Evolutionary conservation across 2,797 vertebrate species (phyloP), one percentile per base, ranked within the genome.

Genomic region (Myotis planiceps): DNA sequence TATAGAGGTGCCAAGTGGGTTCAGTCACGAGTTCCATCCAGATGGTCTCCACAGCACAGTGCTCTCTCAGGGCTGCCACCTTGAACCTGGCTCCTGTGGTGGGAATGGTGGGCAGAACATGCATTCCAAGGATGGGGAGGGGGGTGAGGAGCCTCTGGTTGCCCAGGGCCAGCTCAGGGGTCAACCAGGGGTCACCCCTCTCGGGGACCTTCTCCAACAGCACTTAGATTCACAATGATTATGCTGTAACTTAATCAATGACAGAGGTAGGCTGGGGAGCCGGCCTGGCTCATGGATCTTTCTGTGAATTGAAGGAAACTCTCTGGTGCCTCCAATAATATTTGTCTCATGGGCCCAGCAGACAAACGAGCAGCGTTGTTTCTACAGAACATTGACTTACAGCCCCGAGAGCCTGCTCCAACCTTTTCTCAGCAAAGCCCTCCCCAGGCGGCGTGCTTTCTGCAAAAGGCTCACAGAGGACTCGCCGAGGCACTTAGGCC

Each of bases 401-500:
- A 58, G 27, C 19, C 68, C 42, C 4, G 58, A 94, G 95, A 97
- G 65, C 25, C 93, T 53, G 75, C 89, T 95, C 86, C 75, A 58
- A 78, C 32, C 25, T 88, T 93, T 88, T 90, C 88, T 91, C 47
- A 92, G 66, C 66, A 88, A 90, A 74, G 18, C 55, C 55, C 55
- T 27, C 55, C 55, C 23, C 55, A 0, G 55, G 10, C 4, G 4
- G 3, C 25, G 4, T 58, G 42, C 93, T 97, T 96, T 88, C 76
- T 93, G 84, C 86, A 90, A 93, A 49, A 39, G 39, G 60, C 78
- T 63, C 94, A 76, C 37, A 85, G 78, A 95, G 27, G 88, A 80
- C 45, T 90, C 75, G 51, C 0, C 3, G 76, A 91, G 93, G 85
- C 94, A 96, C 0, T 75, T 51, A n/a, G 80, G 4, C 12, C 51